Evolutionary conservation across 2,888 invertebrate species (phyloP).

Genomic region (Aleiodes testaceus): DNA sequence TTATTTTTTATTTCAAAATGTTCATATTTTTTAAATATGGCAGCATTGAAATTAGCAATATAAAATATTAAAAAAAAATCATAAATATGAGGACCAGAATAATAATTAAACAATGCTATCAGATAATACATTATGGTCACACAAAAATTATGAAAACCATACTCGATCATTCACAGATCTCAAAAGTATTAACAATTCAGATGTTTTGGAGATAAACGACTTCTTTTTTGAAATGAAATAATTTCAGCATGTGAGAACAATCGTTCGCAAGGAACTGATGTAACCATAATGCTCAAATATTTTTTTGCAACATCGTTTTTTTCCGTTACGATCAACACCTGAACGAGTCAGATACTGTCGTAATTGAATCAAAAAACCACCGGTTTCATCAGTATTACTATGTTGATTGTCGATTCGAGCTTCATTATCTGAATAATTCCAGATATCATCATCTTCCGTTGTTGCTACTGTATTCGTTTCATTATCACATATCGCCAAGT

Average conservation of each 20-base stretch:
- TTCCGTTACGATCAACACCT: background rate
- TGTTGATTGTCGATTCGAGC: background rate
- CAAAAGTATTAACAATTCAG: conserved; percentile 3
- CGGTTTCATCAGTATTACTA: conserved; percentile 3
- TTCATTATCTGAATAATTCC: conserved; percentile 4
- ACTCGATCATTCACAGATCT: conserved; percentile 5
- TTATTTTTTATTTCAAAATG: background rate
- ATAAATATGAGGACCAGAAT: background rate
- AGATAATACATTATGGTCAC: background rate
- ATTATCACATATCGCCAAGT: too few relatives aligned
- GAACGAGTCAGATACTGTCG: conserved; percentile 3
- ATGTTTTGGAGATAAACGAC: conserved; percentile 1
- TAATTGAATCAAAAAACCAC: background rate
- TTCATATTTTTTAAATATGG: background rate
- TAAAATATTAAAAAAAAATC: background rate
- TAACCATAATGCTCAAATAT: background rate
- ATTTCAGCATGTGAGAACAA: conserved; percentile 14
- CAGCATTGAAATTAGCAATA: too few relatives aligned
- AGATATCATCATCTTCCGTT: background rate
- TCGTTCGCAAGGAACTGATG: conserved; percentile 6
- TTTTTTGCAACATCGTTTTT: background rate
- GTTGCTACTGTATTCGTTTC: background rate
- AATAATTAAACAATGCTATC: background rate
- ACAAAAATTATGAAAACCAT: conserved; percentile 14
- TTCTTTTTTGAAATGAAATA: conserved; percentile 9